phyloP scores from a whole-genome alignment of 2,113 vertebrate genomes.

The Copsychus sechellarum region DNA sequence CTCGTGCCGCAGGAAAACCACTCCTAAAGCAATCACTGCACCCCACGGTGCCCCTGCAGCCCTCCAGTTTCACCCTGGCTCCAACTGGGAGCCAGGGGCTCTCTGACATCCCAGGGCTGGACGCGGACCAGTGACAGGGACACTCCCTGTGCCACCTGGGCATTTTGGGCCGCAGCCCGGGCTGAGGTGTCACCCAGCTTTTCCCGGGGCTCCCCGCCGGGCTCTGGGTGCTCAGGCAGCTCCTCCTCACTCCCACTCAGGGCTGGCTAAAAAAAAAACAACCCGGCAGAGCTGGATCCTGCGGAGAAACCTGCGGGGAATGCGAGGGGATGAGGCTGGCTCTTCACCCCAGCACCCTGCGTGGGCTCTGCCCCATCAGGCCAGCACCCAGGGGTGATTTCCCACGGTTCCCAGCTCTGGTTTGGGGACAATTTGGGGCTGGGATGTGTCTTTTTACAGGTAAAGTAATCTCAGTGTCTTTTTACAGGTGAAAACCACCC shows the following conservation, averaged over 20 bases:
- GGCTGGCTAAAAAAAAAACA: background rate
- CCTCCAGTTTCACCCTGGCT: background rate
- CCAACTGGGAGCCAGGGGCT: background rate
- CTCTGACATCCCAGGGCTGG: background rate
- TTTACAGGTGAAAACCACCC: background rate
- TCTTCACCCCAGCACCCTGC: background rate
- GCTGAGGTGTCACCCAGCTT: background rate
- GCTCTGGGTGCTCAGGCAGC: background rate
- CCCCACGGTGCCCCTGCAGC: fast-evolving
- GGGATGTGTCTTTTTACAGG: background rate
- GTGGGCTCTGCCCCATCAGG: background rate
- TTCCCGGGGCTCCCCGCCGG: fast-evolving
- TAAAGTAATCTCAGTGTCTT: background rate
- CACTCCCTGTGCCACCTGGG: background rate
- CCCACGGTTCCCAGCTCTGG: fast-evolving
- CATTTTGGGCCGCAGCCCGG: background rate
- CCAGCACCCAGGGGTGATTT: background rate
- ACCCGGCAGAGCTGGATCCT: background rate
- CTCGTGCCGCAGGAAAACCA: constrained; percentile 19
- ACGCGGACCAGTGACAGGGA: background rate
- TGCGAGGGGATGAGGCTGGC: fast-evolving
- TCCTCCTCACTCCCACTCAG: background rate
- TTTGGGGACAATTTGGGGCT: background rate
- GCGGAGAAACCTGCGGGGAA: background rate
- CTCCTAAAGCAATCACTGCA: background rate